Percentiles rank a stretch among this genome's conserved stretches.
Evolutionary conservation across 1,140 invertebrate genomes (phyloP).

Genomic region (Bemisia tabaci): DNA sequence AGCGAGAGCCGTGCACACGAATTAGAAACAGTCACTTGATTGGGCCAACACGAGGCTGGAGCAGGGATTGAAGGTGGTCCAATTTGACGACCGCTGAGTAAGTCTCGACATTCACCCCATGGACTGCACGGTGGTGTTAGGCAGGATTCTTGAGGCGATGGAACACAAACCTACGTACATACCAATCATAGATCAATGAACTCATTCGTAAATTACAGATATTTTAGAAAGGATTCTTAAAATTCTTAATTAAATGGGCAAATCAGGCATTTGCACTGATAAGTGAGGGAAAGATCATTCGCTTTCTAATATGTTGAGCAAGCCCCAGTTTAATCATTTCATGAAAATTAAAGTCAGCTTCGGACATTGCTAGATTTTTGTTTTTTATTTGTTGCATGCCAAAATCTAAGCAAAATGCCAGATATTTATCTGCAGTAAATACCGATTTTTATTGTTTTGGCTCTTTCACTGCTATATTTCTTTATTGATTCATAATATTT

Average conservation of each 20-base stretch:
- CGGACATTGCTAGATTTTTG: too few relatives aligned
- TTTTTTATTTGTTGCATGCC: too few relatives aligned
- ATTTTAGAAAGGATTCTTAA: not conserved
- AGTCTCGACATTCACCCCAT: conserved; percentile 64
- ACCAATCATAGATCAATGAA: conserved; percentile 8
- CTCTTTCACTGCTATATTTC: too few relatives aligned
- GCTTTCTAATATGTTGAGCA: too few relatives aligned
- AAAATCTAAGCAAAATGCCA: too few relatives aligned
- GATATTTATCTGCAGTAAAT: too few relatives aligned
- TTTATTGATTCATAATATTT: too few relatives aligned
- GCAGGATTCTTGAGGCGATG: conserved; percentile 57
- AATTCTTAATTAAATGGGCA: too few relatives aligned
- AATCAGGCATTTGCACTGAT: not conserved
- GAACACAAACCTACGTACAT: conserved; percentile 50
- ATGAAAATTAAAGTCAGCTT: too few relatives aligned
- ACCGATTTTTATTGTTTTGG: too few relatives aligned
- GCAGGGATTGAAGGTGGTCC: conserved; percentile 58
- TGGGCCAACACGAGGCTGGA: conserved; percentile 63
- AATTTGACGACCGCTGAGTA: conserved; percentile 55
- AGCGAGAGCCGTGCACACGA: conserved; percentile 61
- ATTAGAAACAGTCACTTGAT: conserved; percentile 47
- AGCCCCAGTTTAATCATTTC: too few relatives aligned
- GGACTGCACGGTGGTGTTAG: conserved; percentile 58
- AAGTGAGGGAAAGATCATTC: not conserved
- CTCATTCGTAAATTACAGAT: not conserved